Evolutionary conservation across 2,113 vertebrate genomes (phyloP).

Genomic region (Stegostoma tigrinum): DNA sequence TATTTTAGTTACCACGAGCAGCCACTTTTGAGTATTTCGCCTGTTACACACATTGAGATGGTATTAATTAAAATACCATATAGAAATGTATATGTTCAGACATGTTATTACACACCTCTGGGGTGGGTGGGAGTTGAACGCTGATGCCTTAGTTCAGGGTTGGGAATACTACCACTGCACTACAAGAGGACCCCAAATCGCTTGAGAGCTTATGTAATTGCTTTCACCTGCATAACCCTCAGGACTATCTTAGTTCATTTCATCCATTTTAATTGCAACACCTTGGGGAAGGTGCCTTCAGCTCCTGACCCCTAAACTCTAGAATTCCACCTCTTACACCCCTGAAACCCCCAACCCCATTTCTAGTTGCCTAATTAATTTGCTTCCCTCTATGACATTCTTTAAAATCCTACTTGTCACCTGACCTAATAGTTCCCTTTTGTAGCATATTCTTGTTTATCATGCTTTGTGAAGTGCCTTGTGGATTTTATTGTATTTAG

Average conservation of each 20-base stretch:
- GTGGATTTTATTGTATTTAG: background rate
- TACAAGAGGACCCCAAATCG: background rate
- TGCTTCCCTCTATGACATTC: background rate
- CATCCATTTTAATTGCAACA: background rate
- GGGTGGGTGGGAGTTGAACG: too few species aligned
- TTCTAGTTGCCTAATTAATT: background rate
- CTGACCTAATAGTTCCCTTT: background rate
- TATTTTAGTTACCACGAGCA: background rate
- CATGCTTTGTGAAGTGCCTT: background rate
- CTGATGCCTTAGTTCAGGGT: too few species aligned
- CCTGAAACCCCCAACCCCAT: too few species aligned
- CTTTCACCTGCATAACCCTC: background rate
- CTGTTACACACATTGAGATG: background rate
- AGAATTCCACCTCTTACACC: background rate
- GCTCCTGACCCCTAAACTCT: background rate
- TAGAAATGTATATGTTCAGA: background rate
- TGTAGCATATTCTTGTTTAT: background rate
- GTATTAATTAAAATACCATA: background rate
- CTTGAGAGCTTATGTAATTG: background rate
- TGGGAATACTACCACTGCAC: too few species aligned
- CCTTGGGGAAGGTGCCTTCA: background rate
- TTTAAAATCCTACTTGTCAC: background rate
- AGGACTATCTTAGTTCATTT: background rate
- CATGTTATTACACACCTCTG: too few species aligned
- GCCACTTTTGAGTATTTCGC: background rate